Evolutionary conservation across 2,113 vertebrate genomes (phyloP), one percentile per base, ranked within the genome.

Genomic region (Junco hyemalis): DNA sequence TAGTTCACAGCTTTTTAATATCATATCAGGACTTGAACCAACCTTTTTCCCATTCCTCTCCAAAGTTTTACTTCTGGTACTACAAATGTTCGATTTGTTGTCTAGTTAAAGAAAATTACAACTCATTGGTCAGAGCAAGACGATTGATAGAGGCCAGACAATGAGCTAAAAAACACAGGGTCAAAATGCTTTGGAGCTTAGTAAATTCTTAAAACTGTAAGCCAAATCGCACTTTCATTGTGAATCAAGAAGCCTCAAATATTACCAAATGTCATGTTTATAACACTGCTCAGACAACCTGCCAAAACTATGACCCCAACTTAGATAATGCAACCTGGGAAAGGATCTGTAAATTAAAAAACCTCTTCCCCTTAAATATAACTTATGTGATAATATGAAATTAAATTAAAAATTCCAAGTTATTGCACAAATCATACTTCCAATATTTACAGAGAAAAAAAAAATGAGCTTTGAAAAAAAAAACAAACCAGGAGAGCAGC

Each of bases 391-490:
- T 97, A 98, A 98, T 97, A 98, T 89, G 97, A 98, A 98, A 98
- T 99, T 99, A 99, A 99, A 99, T 99, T 98, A 99, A 98, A 98
- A 98, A 98, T 97, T 98, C 96, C 96, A 96, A 98, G 97, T 98
- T 99, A 99, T 99, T 99, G 99, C 99, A 99, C 99, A 98, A 99
- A 98, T 98, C 93, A 98, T 98, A 98, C 87, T 92, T 96, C 96
- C 95, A 86, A 93, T 98, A 98, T 98, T 97, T 98, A 98, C 98
- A 98, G 84, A 97, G 97, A 88, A 98, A 98, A 98, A 53, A 98
- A 97, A 96, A 97, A 23, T 70, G 90, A 97, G 90, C 87, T 89
- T 77, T 86, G 93, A 73, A 95, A 96, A 73, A 81, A n/a, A 90
- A 97, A 93, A 14, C 83, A 47, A 23, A 23, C 56, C 71, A 91